Base-by-base conservation (phyloP, 1,140 invertebrate species). In the Choristoneura fumiferana region DNA sequence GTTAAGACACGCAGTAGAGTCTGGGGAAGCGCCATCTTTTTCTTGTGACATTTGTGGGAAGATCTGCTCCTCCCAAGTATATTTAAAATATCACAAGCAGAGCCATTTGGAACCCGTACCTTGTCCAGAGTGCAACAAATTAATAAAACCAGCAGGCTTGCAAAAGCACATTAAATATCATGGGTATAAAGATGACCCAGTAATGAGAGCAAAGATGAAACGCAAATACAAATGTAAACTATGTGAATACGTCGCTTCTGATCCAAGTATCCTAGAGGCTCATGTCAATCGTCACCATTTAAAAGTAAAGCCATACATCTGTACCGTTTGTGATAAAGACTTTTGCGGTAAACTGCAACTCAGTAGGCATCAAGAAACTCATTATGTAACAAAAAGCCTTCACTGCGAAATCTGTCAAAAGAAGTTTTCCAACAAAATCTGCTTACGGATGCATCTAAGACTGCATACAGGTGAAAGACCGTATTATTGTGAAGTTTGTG, bases 241-340 rank as follows among this genome's bases (percentile, higher is more conserved):
- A 14, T 71, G 71, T 54, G 64, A 60, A 0, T 64, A 74, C 29
- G 6, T 59, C n/a, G 59, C 66, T 1, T 62, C 59, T 17, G 64
- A 66, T 29, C 61, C 62, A 10, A 54, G 54, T 8, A 66, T 69
- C 40, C 62, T 73, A 29, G 73, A 73, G 40, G 53, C 69, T 1
- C 73, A 76, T 38, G 62, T 73, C 13, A 76, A 76, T 22, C 52
- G 68, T 35, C 65, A 63, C 14, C 73, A 76, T 60, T 59, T 73
- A 9, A 73, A 73, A 60, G 60, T 71, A 1, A 73, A 72, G 12
- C 73, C 73, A 0, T 76, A 67, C 34, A 53, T 57, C 8, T 76
- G 73, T 60, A 10, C 69, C 8, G 58, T 64, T 14, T 76, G 73
- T 15, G 62, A 18, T 0, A 72, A 70, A 57, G 49, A 57, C 4